Conservation (phyloP, 2,113 vertebrate species). For the Lamprologus ornatipinnis region DNA sequence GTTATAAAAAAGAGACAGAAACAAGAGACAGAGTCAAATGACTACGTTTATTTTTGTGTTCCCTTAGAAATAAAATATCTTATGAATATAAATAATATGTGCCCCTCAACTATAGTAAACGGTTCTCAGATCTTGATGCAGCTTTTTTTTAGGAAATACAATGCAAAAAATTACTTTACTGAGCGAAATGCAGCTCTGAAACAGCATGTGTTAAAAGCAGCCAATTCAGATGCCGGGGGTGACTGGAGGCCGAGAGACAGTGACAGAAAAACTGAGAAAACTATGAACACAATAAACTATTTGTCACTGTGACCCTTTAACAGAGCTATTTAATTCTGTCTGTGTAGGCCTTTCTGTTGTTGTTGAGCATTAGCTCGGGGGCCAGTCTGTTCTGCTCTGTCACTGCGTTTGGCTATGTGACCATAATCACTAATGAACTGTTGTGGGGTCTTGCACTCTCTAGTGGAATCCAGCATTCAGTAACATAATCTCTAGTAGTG, state of each 20-base stretch:
- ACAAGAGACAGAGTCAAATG: background rate
- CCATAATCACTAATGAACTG: slow-evolving; percentile 1
- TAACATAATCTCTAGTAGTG: slow-evolving; percentile 8
- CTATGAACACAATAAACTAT: background rate
- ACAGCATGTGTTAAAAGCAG: background rate
- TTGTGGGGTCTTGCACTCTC: background rate
- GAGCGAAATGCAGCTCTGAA: background rate
- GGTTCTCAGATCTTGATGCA: background rate
- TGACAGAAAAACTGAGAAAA: slow-evolving; percentile 1
- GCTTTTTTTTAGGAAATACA: background rate
- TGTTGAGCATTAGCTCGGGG: background rate
- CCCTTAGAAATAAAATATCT: background rate
- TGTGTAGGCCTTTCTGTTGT: background rate
- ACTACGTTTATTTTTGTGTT: background rate
- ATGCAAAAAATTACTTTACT: background rate
- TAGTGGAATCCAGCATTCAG: background rate
- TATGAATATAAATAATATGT: background rate
- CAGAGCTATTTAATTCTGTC: background rate
- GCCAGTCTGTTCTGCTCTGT: slow-evolving; percentile 13
- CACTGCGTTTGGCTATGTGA: slow-evolving; percentile 30
- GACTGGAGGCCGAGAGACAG: background rate
- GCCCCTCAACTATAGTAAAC: background rate
- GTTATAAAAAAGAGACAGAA: background rate
- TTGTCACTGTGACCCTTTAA: slow-evolving; percentile 26
- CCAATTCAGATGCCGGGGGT: background rate